phyloP scores from a whole-genome alignment of 2,113 vertebrate species.

The Pelusios castaneus region DNA sequence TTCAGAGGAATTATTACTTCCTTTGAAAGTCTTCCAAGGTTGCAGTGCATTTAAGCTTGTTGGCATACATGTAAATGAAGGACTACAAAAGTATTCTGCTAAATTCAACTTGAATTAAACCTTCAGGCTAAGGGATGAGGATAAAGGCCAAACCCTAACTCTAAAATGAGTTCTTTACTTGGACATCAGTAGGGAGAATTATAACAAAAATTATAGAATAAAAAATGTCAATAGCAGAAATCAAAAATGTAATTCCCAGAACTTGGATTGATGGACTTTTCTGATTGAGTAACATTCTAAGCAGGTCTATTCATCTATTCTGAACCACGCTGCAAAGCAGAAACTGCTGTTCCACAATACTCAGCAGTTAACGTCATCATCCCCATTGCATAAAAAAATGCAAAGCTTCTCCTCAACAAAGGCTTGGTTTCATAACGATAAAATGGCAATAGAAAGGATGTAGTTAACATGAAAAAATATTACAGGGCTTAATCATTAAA shows the following conservation, averaged over 20 bases:
- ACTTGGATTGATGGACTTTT: background rate
- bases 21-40: constrained; percentile 99
- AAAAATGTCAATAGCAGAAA: constrained; percentile 5
- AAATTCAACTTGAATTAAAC: constrained; percentile 90
- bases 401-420: background rate
- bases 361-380: background rate
- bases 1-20: constrained; percentile 98
- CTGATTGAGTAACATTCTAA: constrained; percentile 18
- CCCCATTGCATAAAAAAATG: background rate
- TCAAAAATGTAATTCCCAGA: constrained; percentile 37
- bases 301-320: background rate
- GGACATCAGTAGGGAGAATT: constrained; percentile 3
- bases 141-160: constrained; percentile 68
- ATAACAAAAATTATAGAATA: background rate
- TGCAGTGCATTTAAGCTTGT: constrained; percentile 97
- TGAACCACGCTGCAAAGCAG: background rate
- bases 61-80: constrained; percentile 99
- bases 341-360: background rate
- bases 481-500: background rate
- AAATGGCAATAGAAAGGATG: background rate
- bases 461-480: background rate
- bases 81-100: constrained; percentile 86
- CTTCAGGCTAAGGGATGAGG: constrained; percentile 66
- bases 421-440: background rate
- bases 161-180: constrained; percentile 50